phyloP scores from a whole-genome alignment of 2,113 vertebrate species.

The Heloderma charlesbogerti region DNA sequence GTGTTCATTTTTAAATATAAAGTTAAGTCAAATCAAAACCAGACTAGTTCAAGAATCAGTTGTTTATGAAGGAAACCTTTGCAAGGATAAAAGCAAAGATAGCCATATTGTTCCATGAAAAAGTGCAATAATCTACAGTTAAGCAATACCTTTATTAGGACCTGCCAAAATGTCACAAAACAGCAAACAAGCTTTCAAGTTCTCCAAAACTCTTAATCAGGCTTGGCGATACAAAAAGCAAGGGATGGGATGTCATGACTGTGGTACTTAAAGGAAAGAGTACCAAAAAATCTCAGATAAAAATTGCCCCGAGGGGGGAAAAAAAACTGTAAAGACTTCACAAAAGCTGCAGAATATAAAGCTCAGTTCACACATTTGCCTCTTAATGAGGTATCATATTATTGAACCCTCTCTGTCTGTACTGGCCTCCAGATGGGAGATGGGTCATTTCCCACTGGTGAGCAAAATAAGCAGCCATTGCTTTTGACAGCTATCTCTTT shows the following conservation, averaged over 20 bases:
- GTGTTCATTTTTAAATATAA: not conserved
- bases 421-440: not conserved
- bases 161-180: not conserved
- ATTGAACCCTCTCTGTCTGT: not conserved
- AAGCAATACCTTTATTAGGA: not conserved
- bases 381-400: not conserved
- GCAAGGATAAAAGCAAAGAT: not conserved
- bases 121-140: not conserved
- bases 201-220: not conserved
- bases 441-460: not conserved
- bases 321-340: no score
- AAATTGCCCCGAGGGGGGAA: not conserved
- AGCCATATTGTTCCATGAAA: not conserved
- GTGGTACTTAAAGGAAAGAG: not conserved
- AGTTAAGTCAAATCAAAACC: not conserved
- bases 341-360: not conserved
- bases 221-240: not conserved
- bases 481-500: not conserved
- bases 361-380: not conserved
- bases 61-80: not conserved
- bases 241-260: not conserved
- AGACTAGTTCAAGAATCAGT: not conserved
- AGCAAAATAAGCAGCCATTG: not conserved
- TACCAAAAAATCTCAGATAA: not conserved
- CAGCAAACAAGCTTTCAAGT: not conserved